phyloP scores from a whole-genome alignment of 2,888 invertebrate genomes.

The Platycnemis pennipes region DNA sequence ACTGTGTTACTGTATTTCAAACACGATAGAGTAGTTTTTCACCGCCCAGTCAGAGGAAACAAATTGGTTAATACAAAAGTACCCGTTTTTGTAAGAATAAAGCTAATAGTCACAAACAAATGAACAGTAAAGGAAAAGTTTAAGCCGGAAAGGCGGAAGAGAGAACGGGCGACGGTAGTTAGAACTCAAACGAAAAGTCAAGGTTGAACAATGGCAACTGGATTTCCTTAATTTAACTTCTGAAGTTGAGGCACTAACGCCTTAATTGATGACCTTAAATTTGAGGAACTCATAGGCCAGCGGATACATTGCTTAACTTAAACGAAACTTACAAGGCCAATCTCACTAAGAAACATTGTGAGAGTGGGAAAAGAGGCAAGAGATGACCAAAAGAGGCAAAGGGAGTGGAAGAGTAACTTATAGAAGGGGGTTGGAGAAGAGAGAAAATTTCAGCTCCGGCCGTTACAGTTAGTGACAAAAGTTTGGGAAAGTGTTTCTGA shows the following conservation, averaged over 20 bases:
- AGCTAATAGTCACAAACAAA: no score
- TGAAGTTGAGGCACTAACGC: background rate
- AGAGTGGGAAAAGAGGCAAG: background rate
- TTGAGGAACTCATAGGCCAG: background rate
- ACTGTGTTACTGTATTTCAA: no score
- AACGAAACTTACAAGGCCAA: background rate
- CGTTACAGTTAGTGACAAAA: background rate
- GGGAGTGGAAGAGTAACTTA: background rate
- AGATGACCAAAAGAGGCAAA: background rate
- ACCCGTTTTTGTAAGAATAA: no score
- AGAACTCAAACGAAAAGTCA: background rate
- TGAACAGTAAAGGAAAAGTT: no score
- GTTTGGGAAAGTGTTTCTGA: conserved; percentile 22
- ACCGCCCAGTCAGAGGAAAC: no score
- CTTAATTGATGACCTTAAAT: background rate
- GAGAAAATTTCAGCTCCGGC: background rate
- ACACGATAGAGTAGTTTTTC: no score
- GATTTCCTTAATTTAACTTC: background rate
- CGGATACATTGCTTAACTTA: background rate
- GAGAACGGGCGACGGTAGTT: background rate
- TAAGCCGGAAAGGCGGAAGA: background rate
- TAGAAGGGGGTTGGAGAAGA: background rate
- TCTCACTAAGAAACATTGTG: background rate
- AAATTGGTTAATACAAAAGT: no score
- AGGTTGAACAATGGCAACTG: background rate